These are phyloP conservation scores for Megastigmus dorsalis DNA, from an alignment of 2,888 invertebrate genomes.

Conservation along the genomic window DNA sequence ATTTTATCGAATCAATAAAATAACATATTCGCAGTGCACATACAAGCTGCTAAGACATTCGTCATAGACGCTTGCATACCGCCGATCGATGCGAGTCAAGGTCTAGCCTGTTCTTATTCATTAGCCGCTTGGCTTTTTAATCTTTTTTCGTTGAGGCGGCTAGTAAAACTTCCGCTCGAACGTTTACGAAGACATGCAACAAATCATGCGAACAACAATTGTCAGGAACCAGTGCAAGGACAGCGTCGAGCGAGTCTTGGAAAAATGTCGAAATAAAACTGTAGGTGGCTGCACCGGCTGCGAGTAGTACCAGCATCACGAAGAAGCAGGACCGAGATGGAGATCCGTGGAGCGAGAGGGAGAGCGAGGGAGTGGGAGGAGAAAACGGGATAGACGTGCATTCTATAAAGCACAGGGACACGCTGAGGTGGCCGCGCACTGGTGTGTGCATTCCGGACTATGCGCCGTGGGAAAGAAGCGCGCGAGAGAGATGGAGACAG, in stretches of 20 bases:
- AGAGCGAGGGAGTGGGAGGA: conserved; percentile 43
- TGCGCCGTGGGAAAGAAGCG: conserved; percentile 48
- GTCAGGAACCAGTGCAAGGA: neutral
- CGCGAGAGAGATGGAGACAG: neutral
- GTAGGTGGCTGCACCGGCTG: conserved; percentile 46
- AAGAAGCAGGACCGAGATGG: neutral
- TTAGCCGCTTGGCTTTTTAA: neutral
- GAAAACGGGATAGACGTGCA: conserved; percentile 52
- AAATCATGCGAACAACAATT: neutral
- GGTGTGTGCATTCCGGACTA: conserved; percentile 61
- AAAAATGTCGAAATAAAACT: conserved; percentile 14
- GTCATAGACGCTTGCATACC: conserved; percentile 8
- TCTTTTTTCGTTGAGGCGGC: neutral
- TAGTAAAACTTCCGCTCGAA: neutral
- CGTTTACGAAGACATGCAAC: neutral
- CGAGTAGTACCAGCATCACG: conserved; percentile 1
- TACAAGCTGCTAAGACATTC: conserved; percentile 34
- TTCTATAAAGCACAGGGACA: conserved; percentile 39
- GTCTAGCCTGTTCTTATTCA: conserved; percentile 12
- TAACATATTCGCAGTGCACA: conserved; percentile 21
- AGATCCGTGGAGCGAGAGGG: neutral
- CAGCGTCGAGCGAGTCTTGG: neutral
- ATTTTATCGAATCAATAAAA: conserved; percentile 22
- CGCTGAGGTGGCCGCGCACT: conserved; percentile 35
- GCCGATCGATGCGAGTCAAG: conserved; percentile 45